Evolutionary conservation across 2,113 vertebrate species (phyloP).

Genomic region (Ptilorrhoa leucosticta): DNA sequence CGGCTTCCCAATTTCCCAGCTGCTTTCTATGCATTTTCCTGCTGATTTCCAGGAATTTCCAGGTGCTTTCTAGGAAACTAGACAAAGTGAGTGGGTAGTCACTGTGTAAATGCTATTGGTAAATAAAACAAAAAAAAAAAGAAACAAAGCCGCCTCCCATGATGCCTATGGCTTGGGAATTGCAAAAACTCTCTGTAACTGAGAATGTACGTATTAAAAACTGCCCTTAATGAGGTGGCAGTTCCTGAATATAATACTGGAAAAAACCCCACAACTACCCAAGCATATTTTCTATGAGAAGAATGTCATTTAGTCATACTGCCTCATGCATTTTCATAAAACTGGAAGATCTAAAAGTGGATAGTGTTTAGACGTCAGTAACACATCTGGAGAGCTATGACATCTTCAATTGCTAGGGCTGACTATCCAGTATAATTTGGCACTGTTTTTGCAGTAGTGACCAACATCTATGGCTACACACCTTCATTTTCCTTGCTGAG

Average conservation of each 20-base stretch:
- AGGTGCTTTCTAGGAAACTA: not conserved
- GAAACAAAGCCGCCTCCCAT: not conserved
- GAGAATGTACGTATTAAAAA: not conserved
- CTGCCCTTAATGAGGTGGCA: not conserved
- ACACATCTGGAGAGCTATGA: not conserved
- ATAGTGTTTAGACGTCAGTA: not conserved
- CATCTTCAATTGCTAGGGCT: not conserved
- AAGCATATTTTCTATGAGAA: not conserved
- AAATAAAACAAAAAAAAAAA: not conserved
- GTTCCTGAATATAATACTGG: not conserved
- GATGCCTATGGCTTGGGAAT: not conserved
- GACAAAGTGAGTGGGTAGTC: not conserved
- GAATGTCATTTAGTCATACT: not conserved
- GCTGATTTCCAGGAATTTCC: not conserved
- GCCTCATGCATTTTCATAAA: not conserved
- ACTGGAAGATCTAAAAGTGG: not conserved
- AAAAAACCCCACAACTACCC: fast-evolving
- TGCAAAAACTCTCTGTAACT: not conserved
- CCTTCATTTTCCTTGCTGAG: not conserved
- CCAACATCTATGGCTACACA: not conserved
- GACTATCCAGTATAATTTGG: not conserved
- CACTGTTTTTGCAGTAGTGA: not conserved
- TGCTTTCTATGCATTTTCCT: not conserved
- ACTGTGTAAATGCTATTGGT: not conserved
- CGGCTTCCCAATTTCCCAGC: not conserved